Conservation (phyloP, 2,888 invertebrate species). For the Andrena bucephala region DNA sequence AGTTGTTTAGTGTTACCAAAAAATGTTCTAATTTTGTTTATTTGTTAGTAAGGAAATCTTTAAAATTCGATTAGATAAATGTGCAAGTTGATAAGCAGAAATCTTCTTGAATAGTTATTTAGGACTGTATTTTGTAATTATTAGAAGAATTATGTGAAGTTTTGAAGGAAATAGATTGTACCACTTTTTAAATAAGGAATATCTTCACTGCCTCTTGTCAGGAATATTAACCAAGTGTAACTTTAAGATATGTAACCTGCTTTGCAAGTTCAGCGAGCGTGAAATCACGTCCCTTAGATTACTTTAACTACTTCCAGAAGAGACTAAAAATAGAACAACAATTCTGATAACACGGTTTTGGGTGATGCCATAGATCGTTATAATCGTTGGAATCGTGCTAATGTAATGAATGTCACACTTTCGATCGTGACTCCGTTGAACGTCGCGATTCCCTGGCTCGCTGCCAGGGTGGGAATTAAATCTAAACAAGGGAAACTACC, state of each 20-base stretch:
- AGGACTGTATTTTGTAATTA: background rate
- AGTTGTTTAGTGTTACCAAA: no score
- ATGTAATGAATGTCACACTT: constrained; percentile 45
- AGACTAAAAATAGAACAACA: background rate
- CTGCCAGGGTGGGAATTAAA: constrained; percentile 63
- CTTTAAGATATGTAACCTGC: background rate
- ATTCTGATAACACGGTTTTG: constrained; percentile 19
- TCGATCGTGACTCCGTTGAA: constrained; percentile 15
- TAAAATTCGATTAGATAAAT: no score
- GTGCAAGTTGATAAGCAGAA: no score
- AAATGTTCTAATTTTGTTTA: no score
- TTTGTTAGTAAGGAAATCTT: no score
- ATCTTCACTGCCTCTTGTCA: background rate
- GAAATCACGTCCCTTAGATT: background rate
- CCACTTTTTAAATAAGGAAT: background rate
- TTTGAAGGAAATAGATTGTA: background rate
- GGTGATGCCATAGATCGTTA: constrained; percentile 12
- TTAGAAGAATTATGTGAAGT: background rate
- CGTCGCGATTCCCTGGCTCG: constrained; percentile 50
- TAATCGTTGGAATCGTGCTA: constrained; percentile 1
- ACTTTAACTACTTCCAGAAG: background rate
- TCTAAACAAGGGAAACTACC: constrained; percentile 54
- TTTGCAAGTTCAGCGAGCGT: background rate
- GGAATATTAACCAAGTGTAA: background rate
- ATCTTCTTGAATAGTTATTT: no score